These are phyloP conservation scores for Orchesella cincta DNA, from an alignment of 1,140 invertebrate genomes.

Conservation along the genomic window DNA sequence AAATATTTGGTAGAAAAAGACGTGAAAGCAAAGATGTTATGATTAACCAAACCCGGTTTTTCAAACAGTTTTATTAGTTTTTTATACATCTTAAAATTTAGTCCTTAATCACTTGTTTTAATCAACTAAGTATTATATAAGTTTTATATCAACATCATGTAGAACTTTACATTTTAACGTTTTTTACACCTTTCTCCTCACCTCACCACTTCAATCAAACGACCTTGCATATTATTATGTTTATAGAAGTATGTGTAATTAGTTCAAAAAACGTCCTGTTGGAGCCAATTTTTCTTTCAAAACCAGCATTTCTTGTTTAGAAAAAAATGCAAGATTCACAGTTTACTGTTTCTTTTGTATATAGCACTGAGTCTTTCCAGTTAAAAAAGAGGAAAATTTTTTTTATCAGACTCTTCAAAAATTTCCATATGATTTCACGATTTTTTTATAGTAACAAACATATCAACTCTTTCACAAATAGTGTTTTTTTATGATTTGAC, in stretches of 20 bases:
- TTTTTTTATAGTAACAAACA: neutral
- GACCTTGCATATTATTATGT: neutral
- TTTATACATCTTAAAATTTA: conserved; percentile 12
- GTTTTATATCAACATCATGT: neutral
- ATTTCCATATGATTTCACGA: neutral
- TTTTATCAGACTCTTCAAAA: conserved; percentile 20
- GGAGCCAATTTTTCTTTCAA: neutral
- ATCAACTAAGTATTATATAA: neutral
- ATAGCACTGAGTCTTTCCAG: conserved; percentile 27
- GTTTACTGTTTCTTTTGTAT: neutral
- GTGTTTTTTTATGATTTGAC: too few species aligned
- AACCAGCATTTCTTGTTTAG: neutral
- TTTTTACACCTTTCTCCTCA: neutral
- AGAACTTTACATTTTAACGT: neutral
- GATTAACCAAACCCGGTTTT: neutral
- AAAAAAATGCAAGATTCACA: conserved; percentile 17
- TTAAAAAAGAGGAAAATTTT: neutral
- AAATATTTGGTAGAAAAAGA: neutral
- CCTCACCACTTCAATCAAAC: too few species aligned
- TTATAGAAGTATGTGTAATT: neutral
- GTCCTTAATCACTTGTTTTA: neutral
- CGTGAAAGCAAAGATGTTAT: neutral
- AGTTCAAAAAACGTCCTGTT: too few species aligned
- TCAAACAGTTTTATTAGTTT: conserved; percentile 7
- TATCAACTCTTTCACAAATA: neutral